Percentiles rank a stretch among this genome's conserved stretches.
Evolutionary conservation across 1,140 invertebrate genomes (phyloP).

Genomic region (Pseudomyrmex flavicornis): DNA sequence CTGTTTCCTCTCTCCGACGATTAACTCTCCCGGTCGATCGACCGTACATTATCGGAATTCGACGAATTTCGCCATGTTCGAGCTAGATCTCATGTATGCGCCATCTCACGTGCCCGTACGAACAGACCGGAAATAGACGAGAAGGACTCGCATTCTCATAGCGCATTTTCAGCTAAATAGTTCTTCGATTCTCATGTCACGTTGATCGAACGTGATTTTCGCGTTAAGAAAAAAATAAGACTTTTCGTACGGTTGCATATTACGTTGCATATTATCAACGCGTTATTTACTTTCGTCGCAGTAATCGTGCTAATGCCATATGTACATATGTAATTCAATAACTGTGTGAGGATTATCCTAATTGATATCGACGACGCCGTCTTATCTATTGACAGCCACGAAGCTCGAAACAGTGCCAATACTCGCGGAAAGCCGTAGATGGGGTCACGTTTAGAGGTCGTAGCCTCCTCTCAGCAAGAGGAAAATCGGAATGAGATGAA

Average conservation of each 20-base stretch:
- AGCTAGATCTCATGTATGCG: constrained; percentile 32
- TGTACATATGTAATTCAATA: background rate
- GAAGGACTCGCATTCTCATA: constrained; percentile 28
- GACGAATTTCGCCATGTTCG: constrained; percentile 28
- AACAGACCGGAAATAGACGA: constrained; percentile 18
- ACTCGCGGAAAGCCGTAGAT: constrained; percentile 17
- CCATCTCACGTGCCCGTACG: constrained; percentile 18
- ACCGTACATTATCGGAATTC: constrained; percentile 47
- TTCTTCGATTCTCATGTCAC: constrained; percentile 3
- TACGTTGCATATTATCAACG: background rate
- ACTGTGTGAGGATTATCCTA: constrained; percentile 21
- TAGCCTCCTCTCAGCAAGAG: background rate
- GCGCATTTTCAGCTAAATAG: constrained; percentile 8
- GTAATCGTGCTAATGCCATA: constrained; percentile 1
- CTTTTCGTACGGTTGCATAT: background rate
- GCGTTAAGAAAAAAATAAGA: background rate
- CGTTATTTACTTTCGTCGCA: constrained; percentile 19
- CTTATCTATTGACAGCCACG: constrained; percentile 25
- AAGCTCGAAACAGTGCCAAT: constrained; percentile 38
- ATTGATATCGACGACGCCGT: constrained; percentile 32
- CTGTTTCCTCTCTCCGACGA: constrained; percentile 34
- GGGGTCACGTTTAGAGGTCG: constrained; percentile 37
- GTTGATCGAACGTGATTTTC: background rate
- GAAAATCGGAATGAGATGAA: constrained; percentile 45
- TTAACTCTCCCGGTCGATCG: constrained; percentile 47